Evolutionary conservation across 2,888 invertebrate genomes (phyloP).

Genomic region (Drosophila macrothrix): DNA sequence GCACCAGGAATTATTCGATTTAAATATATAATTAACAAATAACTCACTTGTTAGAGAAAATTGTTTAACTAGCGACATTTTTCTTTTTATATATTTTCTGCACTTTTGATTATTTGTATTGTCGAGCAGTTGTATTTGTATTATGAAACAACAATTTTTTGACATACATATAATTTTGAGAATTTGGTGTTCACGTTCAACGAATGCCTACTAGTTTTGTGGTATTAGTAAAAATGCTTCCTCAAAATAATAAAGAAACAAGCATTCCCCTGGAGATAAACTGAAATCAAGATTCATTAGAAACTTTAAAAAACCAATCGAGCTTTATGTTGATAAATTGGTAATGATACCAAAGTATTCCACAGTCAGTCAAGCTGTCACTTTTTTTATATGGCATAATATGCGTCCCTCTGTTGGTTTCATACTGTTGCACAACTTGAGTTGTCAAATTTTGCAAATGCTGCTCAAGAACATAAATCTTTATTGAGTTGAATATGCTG

Average conservation of each 20-base stretch:
- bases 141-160: background rate
- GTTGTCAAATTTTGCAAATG: background rate
- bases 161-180: slow-evolving; percentile 33
- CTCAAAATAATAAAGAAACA: too few species aligned
- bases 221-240: too few species aligned
- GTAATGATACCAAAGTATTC: background rate
- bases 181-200: background rate
- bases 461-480: background rate
- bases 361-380: background rate
- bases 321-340: background rate
- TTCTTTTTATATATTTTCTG: background rate
- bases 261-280: too few species aligned
- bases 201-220: background rate
- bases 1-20: fast-evolving
- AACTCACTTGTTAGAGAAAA: slow-evolving; percentile 49
- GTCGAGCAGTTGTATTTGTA: slow-evolving; percentile 1
- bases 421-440: background rate
- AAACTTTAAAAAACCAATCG: background rate
- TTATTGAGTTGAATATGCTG: background rate
- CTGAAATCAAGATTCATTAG: background rate
- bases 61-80: slow-evolving; percentile 30
- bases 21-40: fast-evolving
- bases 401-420: too few species aligned
- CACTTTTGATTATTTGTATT: background rate
- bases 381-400: background rate